These are phyloP conservation scores for Papilio helenus DNA, from an alignment of 1,140 invertebrate genomes.

Conservation along the genomic window DNA sequence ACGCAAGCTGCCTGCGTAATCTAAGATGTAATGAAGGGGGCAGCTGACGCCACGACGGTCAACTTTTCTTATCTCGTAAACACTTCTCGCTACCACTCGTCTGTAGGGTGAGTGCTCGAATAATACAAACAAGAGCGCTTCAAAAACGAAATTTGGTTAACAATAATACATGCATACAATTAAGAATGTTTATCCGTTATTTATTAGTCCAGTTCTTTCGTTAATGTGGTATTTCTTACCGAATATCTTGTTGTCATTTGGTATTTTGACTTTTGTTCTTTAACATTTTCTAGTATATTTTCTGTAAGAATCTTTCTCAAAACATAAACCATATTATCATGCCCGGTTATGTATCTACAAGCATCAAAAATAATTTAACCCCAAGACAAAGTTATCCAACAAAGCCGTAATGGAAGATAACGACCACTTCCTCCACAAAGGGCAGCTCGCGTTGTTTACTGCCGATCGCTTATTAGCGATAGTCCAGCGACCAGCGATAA, in stretches of 20 bases:
- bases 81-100: constrained; percentile 58
- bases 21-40: constrained; percentile 55
- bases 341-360: not conserved
- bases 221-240: no score
- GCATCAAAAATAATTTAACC: not conserved
- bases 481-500: constrained; percentile 20
- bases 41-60: constrained; percentile 63
- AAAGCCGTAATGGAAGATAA: not conserved
- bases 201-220: no score
- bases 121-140: not conserved
- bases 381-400: constrained; percentile 14
- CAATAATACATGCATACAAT: not conserved
- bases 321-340: no score
- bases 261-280: no score
- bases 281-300: no score
- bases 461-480: constrained; percentile 50
- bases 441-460: constrained; percentile 57
- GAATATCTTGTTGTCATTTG: no score
- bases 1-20: constrained; percentile 47
- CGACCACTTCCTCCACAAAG: constrained; percentile 25
- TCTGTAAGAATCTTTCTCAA: not conserved
- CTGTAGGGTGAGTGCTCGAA: constrained; percentile 35
- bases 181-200: no score
- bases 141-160: not conserved
- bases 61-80: constrained; percentile 67